A percentile compares a stretch with the other conserved stretches of the same genome.
Conservation (phyloP, 2,888 invertebrate genomes). For the Anoncus sp. region DNA sequence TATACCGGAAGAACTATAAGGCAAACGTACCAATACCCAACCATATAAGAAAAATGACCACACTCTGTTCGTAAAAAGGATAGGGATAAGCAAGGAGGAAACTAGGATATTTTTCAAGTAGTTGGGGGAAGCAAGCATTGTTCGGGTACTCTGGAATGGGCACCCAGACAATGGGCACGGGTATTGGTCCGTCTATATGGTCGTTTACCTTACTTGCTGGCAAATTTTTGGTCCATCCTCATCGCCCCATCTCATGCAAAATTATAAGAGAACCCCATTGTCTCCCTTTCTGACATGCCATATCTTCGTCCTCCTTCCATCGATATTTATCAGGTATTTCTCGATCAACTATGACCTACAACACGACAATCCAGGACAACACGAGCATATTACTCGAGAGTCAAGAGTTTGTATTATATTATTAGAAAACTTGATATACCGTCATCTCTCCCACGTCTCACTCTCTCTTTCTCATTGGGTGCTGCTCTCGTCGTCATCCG, state of each 20-base stretch:
- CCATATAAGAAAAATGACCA: too few species aligned
- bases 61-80: too few species aligned
- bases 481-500: conserved; percentile 56
- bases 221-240: conserved; percentile 12
- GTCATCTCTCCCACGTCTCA: conserved; percentile 13
- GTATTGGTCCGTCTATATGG: too few species aligned
- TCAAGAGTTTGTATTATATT: conserved; percentile 28
- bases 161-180: too few species aligned
- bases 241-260: conserved; percentile 3
- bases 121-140: too few species aligned
- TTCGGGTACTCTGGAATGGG: too few species aligned
- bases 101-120: too few species aligned
- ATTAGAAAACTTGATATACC: conserved; percentile 29
- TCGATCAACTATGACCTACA: conserved; percentile 2
- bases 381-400: conserved; percentile 5
- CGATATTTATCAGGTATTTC: background rate
- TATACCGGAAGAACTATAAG: background rate
- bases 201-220: background rate
- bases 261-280: conserved; percentile 14
- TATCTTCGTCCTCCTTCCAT: conserved; percentile 11
- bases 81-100: too few species aligned
- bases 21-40: too few species aligned
- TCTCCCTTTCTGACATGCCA: background rate
- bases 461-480: conserved; percentile 13
- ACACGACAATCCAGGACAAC: conserved; percentile 15